phyloP scores from a whole-genome alignment of 2,888 invertebrate species.

The Synanthedon formicaeformis region DNA sequence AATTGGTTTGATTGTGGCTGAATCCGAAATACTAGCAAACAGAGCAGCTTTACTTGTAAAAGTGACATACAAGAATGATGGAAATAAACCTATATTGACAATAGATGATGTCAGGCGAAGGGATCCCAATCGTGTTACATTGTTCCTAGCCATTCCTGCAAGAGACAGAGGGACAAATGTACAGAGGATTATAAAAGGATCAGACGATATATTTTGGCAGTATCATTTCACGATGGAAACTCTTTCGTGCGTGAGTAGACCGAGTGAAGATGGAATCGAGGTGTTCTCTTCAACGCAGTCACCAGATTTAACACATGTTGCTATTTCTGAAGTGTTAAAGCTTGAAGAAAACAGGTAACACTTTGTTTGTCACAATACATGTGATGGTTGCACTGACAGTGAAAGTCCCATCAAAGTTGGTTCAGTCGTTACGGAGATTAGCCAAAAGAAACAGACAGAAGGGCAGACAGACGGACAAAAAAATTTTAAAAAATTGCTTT shows the following conservation, averaged over 20 bases:
- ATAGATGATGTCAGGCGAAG: slow-evolving; percentile 31
- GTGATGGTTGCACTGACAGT: too few relatives aligned
- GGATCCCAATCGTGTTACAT: slow-evolving; percentile 28
- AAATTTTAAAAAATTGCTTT: too few relatives aligned
- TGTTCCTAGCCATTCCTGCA: slow-evolving; percentile 29
- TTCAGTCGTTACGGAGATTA: too few relatives aligned
- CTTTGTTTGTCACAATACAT: too few relatives aligned
- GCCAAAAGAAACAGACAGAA: too few relatives aligned
- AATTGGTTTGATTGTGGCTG: slow-evolving; percentile 76
- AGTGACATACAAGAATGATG: slow-evolving; percentile 61
- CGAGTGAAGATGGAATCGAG: slow-evolving; percentile 76
- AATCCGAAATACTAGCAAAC: slow-evolving; percentile 64
- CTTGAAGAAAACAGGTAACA: slow-evolving; percentile 69
- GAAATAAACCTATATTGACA: slow-evolving; percentile 33
- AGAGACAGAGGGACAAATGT: slow-evolving; percentile 42
- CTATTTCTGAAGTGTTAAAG: slow-evolving; percentile 59
- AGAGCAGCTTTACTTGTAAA: slow-evolving; percentile 70
- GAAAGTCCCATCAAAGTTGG: too few relatives aligned
- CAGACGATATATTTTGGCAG: slow-evolving; percentile 67
- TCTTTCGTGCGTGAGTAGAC: slow-evolving; percentile 68
- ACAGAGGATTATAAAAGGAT: slow-evolving; percentile 67
- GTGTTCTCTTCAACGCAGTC: slow-evolving; percentile 71
- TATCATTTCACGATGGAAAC: slow-evolving; percentile 81
- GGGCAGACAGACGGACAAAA: too few relatives aligned
- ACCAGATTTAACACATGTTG: slow-evolving; percentile 65